These are phyloP conservation scores for Papilio dardanus DNA, from an alignment of 1,140 invertebrate species.

Conservation along the genomic window DNA sequence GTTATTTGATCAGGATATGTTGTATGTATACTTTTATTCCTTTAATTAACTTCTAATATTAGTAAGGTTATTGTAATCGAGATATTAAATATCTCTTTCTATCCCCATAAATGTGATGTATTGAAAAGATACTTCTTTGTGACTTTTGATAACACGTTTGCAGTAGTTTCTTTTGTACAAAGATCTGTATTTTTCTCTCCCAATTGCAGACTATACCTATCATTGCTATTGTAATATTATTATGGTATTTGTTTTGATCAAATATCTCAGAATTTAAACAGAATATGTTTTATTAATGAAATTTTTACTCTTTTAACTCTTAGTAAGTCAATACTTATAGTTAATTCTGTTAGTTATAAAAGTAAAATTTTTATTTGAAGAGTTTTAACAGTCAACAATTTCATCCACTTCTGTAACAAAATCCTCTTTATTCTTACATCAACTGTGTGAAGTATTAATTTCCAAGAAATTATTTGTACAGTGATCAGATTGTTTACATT, in stretches of 20 bases:
- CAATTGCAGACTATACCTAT: too few relatives aligned
- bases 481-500: background rate
- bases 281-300: too few relatives aligned
- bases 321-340: too few relatives aligned
- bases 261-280: too few relatives aligned
- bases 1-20: background rate
- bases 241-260: too few relatives aligned
- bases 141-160: background rate
- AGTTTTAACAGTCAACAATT: too few relatives aligned
- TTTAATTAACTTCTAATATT: background rate
- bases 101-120: background rate
- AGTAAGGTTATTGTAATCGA: background rate
- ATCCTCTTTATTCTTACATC: background rate
- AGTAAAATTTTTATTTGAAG: too few relatives aligned
- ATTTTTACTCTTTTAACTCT: too few relatives aligned
- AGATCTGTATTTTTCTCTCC: too few relatives aligned
- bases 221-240: too few relatives aligned
- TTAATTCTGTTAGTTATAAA: too few relatives aligned
- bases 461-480: slow-evolving; percentile 2
- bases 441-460: background rate
- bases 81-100: background rate
- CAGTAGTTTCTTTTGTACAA: background rate
- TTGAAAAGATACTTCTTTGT: too few relatives aligned
- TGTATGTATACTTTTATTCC: background rate
- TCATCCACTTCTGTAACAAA: background rate